Conservation (phyloP, 2,888 invertebrate genomes). For the Mamestra brassicae region DNA sequence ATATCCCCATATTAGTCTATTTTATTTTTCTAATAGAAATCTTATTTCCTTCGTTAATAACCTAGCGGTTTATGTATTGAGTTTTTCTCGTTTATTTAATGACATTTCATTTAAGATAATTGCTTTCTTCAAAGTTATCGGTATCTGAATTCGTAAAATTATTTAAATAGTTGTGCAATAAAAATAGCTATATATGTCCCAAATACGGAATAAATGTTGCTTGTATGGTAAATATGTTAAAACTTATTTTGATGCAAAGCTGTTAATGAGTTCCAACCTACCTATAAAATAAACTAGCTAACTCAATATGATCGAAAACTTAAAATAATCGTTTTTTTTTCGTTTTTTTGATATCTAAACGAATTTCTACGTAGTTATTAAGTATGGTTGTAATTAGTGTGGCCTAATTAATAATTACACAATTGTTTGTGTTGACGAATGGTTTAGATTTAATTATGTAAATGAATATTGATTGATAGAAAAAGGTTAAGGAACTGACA, state of each 20-base stretch:
- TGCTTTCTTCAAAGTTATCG: constrained; percentile 31
- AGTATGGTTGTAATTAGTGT: neutral
- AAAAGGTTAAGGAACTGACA: constrained; percentile 34
- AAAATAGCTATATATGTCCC: constrained; percentile 26
- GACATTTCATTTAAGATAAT: constrained; percentile 42
- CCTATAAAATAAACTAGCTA: constrained; percentile 2
- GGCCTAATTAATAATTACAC: neutral
- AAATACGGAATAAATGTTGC: constrained; percentile 8
- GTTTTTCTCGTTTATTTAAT: constrained; percentile 7
- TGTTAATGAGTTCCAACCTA: neutral
- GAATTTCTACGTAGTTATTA: neutral
- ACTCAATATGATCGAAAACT: neutral
- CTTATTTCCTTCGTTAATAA: neutral
- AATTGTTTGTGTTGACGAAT: constrained; percentile 5
- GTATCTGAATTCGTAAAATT: constrained; percentile 28
- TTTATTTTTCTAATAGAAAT: constrained; percentile 1
- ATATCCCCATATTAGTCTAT: neutral
- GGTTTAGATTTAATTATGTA: constrained; percentile 27
- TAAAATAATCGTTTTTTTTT: neutral
- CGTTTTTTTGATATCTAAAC: neutral
- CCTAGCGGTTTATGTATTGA: neutral
- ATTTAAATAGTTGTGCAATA: constrained; percentile 15
- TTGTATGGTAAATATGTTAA: neutral
- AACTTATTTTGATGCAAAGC: neutral
- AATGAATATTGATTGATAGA: constrained; percentile 39